Evolutionary conservation across 2,113 vertebrate species (phyloP), one percentile per base, ranked within the genome.

Genomic region (Paralichthys olivaceus): DNA sequence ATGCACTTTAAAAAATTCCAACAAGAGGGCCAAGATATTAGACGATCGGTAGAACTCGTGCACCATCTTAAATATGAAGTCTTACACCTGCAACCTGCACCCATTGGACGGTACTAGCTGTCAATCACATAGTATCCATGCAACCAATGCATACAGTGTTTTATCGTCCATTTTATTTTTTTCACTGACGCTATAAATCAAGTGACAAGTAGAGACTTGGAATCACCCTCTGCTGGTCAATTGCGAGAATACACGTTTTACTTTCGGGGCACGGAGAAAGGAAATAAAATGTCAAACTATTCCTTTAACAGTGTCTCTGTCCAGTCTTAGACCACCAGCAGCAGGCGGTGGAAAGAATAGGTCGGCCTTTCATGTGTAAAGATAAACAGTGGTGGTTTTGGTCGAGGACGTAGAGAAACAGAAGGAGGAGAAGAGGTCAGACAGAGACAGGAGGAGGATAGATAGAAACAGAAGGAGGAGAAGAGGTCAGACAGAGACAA

Each of bases 331-430:
- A 87, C 81, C 89, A 88, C 78, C 87, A 83, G 63, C 80, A 70
- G 59, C 37, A 66, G 23, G 58, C 69, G 23, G 64, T 81, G 88
- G 80, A 91, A 88, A 91, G 68, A 89, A 75, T 69, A 66, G 55
- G 23, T 51, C 7, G 15, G 20, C n/a, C 63, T 78, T 85, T 83
- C 64, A 73, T 72, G 72, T 78, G 83, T 79, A 26, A 73, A 84
- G 75, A 83, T 89, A 90, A 87, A 86, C 64, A 88, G 57, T 3
- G 51, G 51, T 53, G 51, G 20, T 53, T 53, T 54, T 17, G 70
- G 66, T 49, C 1, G 45, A 49, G 45, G 45, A 49, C 5, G 17
- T 15, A 20, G 4, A 19, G 45, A 49, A 4, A 49, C 45, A 49
- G 45, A 7, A 49, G 45, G 45, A 49, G 6, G 45, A 17, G 45